Conservation (phyloP, 1,140 invertebrate genomes). For the Saxidomus purpurata region DNA sequence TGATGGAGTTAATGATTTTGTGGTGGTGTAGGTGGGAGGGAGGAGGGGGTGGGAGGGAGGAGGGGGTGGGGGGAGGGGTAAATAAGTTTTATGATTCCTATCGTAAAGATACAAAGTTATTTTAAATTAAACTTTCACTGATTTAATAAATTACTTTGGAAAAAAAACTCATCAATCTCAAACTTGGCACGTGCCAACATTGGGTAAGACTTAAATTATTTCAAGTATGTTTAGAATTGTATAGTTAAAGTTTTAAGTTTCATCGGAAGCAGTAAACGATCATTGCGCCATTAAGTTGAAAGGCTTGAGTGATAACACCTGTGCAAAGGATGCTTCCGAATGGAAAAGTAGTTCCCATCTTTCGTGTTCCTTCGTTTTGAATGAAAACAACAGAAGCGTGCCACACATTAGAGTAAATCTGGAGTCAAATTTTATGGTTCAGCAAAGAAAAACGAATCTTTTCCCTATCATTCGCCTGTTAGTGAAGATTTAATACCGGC, state of each 20-base stretch:
- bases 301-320: constrained; percentile 37
- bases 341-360: constrained; percentile 4
- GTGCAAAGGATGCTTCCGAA: constrained; percentile 7
- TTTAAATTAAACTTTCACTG: too few relatives aligned
- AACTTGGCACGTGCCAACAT: not conserved
- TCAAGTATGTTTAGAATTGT: constrained; percentile 39
- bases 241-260: constrained; percentile 13
- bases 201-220: not conserved
- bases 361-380: constrained; percentile 13
- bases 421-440: constrained; percentile 30
- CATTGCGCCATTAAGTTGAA: constrained; percentile 26
- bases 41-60: too few relatives aligned
- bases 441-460: constrained; percentile 1
- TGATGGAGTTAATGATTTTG: too few relatives aligned
- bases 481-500: constrained; percentile 5
- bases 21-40: too few relatives aligned
- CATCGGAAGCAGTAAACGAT: constrained; percentile 4
- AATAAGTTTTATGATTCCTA: too few relatives aligned
- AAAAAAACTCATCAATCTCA: too few relatives aligned
- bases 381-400: constrained; percentile 22
- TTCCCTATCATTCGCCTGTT: not conserved
- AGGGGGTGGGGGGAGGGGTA: too few relatives aligned
- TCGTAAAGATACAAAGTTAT: too few relatives aligned
- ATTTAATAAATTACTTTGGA: too few relatives aligned
- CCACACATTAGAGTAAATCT: constrained; percentile 28